Evolutionary conservation across 2,888 invertebrate species (phyloP), one percentile per base, ranked within the genome.

Genomic region (Meteorus cinctellus): DNA sequence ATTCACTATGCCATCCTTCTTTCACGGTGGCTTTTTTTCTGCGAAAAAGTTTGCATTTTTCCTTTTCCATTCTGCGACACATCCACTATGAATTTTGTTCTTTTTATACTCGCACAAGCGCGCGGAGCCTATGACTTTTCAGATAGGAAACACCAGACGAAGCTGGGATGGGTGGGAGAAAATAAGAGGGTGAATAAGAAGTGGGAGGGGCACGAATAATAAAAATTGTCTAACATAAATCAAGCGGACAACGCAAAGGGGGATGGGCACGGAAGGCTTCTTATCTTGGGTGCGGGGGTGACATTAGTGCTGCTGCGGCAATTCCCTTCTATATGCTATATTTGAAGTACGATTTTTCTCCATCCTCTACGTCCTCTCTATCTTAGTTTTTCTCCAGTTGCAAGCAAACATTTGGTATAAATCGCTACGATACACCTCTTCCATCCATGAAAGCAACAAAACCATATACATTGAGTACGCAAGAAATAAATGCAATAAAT

Each of bases 201-300:
- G 81, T 72, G 75, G 82, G 81, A 81, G 80, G 81, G 77, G 81
- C 82, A 85, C 85, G 89, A 88, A 89, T 88, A 89, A 89, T 89
- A 89, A 89, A 89, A 89, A 89, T 89, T 86, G 84, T 82, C 75
- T 83, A 81, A 84, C 86, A 86, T 89, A 89, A 89, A 81, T 88
- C 89, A 89, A 83, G 82, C 84, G 85, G 84, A 84, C 85, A 85
- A 83, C 80, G 79, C 82, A 76, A 78, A 78, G 77, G 83, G 82
- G 84, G 80, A 78, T 78, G 83, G 79, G 82, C 79, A 81, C 76
- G 81, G 79, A 84, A 85, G 87, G 24, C 86, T 88, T 88, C 88
- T 89, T 89, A 89, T 89, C 89, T 89, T 82, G 76, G 72, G 81
- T 81, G 81, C 80, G 84, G 84, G 86, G 85, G 85, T 86, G 87